A percentile compares a stretch with the other conserved stretches of the same genome.
Conservation (phyloP, 2,888 invertebrate genomes). For the Ernsta delagoae region DNA sequence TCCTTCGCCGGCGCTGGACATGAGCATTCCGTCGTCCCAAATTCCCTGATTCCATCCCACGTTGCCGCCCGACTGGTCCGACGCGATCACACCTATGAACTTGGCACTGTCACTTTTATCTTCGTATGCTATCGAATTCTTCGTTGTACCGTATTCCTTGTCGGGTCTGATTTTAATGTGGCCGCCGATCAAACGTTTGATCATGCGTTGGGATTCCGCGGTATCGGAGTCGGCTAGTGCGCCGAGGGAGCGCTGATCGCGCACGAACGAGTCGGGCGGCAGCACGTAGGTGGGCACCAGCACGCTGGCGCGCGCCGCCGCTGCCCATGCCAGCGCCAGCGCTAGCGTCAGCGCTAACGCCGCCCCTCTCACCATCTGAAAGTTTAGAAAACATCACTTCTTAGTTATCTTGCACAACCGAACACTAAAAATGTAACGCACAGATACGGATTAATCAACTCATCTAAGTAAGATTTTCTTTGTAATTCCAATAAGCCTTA, state of each 20-base stretch:
- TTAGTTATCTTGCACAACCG: conserved; percentile 55
- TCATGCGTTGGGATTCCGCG: conserved; percentile 81
- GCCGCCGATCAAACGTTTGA: conserved; percentile 88
- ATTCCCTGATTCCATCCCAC: conserved; percentile 83
- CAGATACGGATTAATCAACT: conserved; percentile 57
- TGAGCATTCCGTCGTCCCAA: conserved; percentile 88
- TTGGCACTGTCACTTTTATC: conserved; percentile 73
- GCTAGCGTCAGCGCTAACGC: conserved; percentile 77
- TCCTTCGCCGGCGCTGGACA: conserved; percentile 89
- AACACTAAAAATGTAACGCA: conserved; percentile 21
- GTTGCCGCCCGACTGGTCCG: conserved; percentile 79
- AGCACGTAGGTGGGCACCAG: conserved; percentile 82
- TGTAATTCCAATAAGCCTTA: conserved; percentile 62
- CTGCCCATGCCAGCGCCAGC: conserved; percentile 81
- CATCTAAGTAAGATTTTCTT: conserved; percentile 75
- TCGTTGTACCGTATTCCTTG: conserved; percentile 71
- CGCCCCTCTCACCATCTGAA: conserved; percentile 85
- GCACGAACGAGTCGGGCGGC: conserved; percentile 82
- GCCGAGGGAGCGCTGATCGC: conserved; percentile 79
- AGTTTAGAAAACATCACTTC: conserved; percentile 70
- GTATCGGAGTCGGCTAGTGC: conserved; percentile 59
- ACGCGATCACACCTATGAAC: conserved; percentile 64
- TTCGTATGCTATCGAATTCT: conserved; percentile 69
- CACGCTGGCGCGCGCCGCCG: conserved; percentile 71
- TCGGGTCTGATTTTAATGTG: conserved; percentile 84